phyloP scores from a whole-genome alignment of 2,888 invertebrate genomes.

The Drosophila dives region DNA sequence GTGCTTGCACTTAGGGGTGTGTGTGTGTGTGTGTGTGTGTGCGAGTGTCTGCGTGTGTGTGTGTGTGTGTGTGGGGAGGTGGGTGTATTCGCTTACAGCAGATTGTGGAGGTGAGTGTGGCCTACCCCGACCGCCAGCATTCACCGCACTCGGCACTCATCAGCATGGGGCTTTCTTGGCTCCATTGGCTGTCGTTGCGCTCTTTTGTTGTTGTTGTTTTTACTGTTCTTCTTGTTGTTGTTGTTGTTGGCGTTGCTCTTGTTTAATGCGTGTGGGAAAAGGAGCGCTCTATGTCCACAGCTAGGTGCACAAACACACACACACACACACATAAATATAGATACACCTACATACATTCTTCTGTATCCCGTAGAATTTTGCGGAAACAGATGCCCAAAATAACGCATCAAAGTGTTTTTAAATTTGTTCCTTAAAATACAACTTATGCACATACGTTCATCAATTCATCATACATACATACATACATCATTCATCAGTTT shows the following conservation, averaged over 20 bases:
- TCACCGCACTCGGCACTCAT: constrained; percentile 61
- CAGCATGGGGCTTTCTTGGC: constrained; percentile 39
- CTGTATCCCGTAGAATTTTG: neutral
- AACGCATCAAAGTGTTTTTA: neutral
- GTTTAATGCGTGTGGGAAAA: constrained; percentile 58
- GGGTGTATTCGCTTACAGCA: neutral
- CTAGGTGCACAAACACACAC: neutral
- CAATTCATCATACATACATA: neutral
- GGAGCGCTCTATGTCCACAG: constrained; percentile 50
- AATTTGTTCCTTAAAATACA: neutral
- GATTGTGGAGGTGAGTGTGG: constrained; percentile 9
- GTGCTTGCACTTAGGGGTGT: neutral
- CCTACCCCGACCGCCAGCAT: constrained; percentile 44
- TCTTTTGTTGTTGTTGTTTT: constrained; percentile 11
- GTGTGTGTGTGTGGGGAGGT: neutral
- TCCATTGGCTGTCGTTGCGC: constrained; percentile 50
- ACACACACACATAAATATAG: neutral
- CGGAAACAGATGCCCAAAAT: neutral
- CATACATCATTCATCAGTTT: neutral
- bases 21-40: neutral
- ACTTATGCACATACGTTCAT: neutral
- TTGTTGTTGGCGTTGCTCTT: constrained; percentile 14
- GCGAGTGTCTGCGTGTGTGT: no score
- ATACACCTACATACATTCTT: no score
- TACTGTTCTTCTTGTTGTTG: constrained; percentile 17